Conservation (phyloP, 2,797 vertebrate species). For the Intellagama lesueurii region DNA sequence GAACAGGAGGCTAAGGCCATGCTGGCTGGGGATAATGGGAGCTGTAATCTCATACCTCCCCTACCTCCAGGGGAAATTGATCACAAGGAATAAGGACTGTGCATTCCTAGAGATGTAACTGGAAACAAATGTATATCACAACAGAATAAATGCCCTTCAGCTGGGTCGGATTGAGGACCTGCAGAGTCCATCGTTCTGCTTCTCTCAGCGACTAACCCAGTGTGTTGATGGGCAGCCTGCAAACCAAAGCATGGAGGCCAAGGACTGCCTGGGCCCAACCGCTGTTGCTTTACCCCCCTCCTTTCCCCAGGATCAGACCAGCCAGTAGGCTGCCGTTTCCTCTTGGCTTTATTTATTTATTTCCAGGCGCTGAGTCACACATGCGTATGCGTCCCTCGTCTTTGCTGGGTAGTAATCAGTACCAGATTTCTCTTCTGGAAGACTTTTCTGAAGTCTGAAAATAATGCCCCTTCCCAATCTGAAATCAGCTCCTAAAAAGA, state of each 20-base stretch:
- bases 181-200: background rate
- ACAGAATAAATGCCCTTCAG: background rate
- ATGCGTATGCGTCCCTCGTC: background rate
- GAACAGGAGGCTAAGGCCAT: too few relatives aligned
- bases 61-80: background rate
- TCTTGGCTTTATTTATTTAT: background rate
- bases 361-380: background rate
- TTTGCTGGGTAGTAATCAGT: slow-evolving; percentile 4
- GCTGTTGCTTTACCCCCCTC: background rate
- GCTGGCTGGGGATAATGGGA: background rate
- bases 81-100: background rate
- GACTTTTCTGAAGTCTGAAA: background rate
- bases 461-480: background rate
- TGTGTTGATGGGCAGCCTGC: too few relatives aligned
- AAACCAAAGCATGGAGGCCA: background rate
- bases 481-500: slow-evolving; percentile 16
- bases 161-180: background rate
- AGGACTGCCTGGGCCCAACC: background rate
- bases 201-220: background rate
- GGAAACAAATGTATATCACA: background rate
- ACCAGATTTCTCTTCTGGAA: slow-evolving; percentile 12
- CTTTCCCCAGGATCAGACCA: background rate
- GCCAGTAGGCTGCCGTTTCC: background rate
- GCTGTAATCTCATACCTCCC: too few relatives aligned
- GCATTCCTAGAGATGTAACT: background rate